These are phyloP conservation scores for Theristicus caerulescens DNA, from an alignment of 2,113 vertebrate genomes.

Conservation along the genomic window DNA sequence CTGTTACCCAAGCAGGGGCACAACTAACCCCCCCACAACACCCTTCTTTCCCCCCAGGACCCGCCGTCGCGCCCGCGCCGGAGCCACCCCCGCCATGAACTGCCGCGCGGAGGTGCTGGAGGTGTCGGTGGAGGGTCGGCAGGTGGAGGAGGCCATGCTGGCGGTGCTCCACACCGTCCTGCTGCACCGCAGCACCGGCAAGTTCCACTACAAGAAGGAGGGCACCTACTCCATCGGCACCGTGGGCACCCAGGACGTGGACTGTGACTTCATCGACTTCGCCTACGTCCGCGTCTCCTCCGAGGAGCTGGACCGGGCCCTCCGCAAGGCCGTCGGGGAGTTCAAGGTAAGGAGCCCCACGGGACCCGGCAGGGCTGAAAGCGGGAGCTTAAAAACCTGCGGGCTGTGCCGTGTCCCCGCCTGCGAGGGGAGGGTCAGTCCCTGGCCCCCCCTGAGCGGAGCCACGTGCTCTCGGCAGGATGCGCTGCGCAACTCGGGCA, in stretches of 20 bases:
- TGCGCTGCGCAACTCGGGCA: conserved; percentile 85
- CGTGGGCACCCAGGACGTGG: conserved; percentile 91
- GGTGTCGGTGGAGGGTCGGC: conserved; percentile 92
- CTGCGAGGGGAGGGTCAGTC: fast-evolving
- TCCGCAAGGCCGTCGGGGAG: conserved; percentile 89
- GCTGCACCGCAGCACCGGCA: conserved; percentile 95
- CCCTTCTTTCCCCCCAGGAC: background rate
- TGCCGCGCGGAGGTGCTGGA: conserved; percentile 95
- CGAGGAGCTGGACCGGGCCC: conserved; percentile 91
- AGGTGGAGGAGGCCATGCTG: conserved; percentile 95
- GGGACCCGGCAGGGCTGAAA: fast-evolving
- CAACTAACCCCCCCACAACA: too few relatives aligned
- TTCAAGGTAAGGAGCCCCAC: conserved; percentile 81
- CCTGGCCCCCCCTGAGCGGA: fast-evolving
- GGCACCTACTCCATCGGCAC: conserved; percentile 98
- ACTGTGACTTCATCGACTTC: conserved; percentile 97
- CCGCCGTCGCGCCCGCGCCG: background rate
- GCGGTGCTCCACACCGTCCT: conserved; percentile 91
- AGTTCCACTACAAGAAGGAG: conserved; percentile 99
- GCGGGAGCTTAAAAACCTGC: background rate
- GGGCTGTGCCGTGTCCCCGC: background rate
- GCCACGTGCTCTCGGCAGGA: conserved; percentile 69
- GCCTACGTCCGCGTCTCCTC: conserved; percentile 91
- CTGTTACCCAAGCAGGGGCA: background rate
- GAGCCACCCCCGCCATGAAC: conserved; percentile 78